A percentile compares a stretch with the other conserved stretches of the same genome.
These are phyloP conservation scores for Lasiurus borealis DNA, from an alignment of 2,113 vertebrate genomes.

Conservation along the genomic window DNA sequence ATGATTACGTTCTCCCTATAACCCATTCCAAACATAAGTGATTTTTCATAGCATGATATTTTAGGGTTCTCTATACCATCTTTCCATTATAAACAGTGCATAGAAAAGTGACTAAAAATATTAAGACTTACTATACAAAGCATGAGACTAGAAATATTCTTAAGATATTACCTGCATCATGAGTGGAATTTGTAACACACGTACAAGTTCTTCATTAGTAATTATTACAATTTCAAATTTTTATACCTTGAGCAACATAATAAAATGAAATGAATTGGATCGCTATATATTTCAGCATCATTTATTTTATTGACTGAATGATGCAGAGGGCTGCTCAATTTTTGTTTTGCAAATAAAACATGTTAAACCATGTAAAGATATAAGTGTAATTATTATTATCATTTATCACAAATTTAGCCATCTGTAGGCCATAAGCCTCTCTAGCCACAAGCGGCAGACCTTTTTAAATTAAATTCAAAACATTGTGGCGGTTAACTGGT, in stretches of 20 bases:
- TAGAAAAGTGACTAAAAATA: slow-evolving; percentile 10
- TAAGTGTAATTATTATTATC: neutral
- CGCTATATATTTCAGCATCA: neutral
- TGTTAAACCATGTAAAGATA: neutral
- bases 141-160: neutral
- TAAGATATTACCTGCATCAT: neutral
- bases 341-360: slow-evolving; percentile 33
- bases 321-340: neutral
- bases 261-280: neutral
- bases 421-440: too few relatives aligned
- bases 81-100: neutral
- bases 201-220: neutral
- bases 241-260: neutral
- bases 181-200: neutral
- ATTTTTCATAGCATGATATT: slow-evolving; percentile 9
- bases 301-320: neutral
- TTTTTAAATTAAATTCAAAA: too few relatives aligned
- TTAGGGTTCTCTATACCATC: neutral
- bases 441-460: too few relatives aligned
- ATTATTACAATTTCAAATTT: neutral
- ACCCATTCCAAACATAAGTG: neutral
- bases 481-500: neutral
- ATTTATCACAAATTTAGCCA: neutral
- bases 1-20: neutral
- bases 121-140: neutral